Evolutionary conservation across 2,888 invertebrate genomes (phyloP), one percentile per base, ranked within the genome.

Genomic region (Pyrocoelia pectoralis): DNA sequence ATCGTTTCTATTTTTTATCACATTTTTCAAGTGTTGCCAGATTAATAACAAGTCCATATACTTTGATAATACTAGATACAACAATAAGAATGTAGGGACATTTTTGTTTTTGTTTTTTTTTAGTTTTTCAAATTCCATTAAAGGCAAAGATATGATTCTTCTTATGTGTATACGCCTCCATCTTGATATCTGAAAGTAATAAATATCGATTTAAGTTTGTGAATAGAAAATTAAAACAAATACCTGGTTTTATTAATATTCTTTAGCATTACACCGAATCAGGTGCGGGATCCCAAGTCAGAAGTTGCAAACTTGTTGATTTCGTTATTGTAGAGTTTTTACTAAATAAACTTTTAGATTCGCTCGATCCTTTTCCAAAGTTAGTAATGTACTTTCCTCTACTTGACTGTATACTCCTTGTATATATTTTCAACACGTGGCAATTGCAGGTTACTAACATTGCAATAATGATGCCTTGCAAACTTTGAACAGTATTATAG

Each of bases 381-480:
- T 71, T 68, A 3, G 72, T 70, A 38, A 73, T 67, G 52, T 72
- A 71, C 43, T 68, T 74, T 9, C 72, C 61, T 24, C 73, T 74
- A 41, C 72, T 72, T 6, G 76, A 72, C 61, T 72, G 76, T 59
- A 77, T 71, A 43, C 68, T 75, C 29, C 79, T 77, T 41, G 78
- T 75, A 73, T 83, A 83, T 48, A 83, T 72, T 71, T 82, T 82
- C 59, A 83, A 70, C 49, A 82, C 79, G 68, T 83, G 82, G 73
- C 87, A 87, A 78, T 88, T 87, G 77, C 88, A 88, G 17, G 88
- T 87, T 55, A 88, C 87, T 63, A 87, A 82, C 74, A 87, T 80
- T 12, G 88, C 85, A 57, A 89, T 84, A 68, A 87, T 82, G 63
- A 88, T 83, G 40, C 89, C 89, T 81, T 89, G 83, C 33, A 83